phyloP scores from a whole-genome alignment of 1,140 invertebrate species.

The Gonioctena quinquepunctata region DNA sequence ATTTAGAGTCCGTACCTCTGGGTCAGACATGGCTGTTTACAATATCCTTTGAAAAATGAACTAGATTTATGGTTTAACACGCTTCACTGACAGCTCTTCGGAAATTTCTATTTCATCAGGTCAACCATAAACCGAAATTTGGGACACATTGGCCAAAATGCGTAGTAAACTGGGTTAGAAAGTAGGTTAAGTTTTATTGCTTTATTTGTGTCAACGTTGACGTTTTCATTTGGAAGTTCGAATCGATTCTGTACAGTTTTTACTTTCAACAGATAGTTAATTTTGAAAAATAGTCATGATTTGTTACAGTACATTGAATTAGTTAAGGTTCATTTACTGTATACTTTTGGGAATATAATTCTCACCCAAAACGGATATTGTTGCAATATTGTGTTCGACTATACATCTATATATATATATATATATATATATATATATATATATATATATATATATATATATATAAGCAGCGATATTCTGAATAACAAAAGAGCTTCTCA shows the following conservation, averaged over 20 bases:
- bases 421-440: no score
- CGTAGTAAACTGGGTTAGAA: slow-evolving; percentile 34
- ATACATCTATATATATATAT: no score
- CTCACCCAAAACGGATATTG: no score
- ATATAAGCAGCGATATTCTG: no score
- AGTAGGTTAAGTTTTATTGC: slow-evolving; percentile 36
- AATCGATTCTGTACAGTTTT: slow-evolving; percentile 14
- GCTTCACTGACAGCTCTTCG: slow-evolving; percentile 25
- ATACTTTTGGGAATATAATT: no score
- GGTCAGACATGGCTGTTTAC: slow-evolving; percentile 10
- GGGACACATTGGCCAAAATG: slow-evolving; percentile 38
- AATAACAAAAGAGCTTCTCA: no score
- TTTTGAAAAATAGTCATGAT: neutral
- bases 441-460: no score
- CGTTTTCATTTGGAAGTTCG: neutral
- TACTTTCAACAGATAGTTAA: slow-evolving; percentile 18
- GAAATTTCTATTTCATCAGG: slow-evolving; percentile 40
- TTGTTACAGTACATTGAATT: neutral
- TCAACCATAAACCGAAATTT: slow-evolving; percentile 49
- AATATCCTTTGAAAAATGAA: slow-evolving; percentile 27
- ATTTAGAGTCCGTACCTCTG: neutral
- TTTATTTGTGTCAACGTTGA: slow-evolving; percentile 5
- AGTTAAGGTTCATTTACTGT: neutral
- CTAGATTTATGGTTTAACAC: slow-evolving; percentile 40
- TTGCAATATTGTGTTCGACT: no score